Base-by-base conservation (phyloP, 2,888 invertebrate species). In the Drosophila testacea region DNA sequence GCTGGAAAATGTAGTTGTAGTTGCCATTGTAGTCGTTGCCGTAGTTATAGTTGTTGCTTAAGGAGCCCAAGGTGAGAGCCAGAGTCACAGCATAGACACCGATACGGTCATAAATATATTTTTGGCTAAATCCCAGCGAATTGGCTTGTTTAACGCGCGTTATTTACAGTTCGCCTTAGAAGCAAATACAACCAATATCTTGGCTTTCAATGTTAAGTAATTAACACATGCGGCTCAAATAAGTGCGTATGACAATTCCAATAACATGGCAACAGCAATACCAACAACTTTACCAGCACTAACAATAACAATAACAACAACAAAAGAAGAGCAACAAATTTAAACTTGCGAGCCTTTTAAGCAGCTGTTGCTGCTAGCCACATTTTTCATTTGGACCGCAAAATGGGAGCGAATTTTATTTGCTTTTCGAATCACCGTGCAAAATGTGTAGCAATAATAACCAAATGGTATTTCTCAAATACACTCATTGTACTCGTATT, bases 201-300 rank as follows among this genome's bases (percentile, higher is more conserved):
- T 77, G 74, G 63, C 59, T 72, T 79, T 86, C 82, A 85, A 85
- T 85, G 87, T 83, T 76, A 70, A 65, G 27, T 81, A 83, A 85
- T 86, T 88, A 83, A 77, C 89, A 88, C 81, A 66, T 73, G 36
- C 55, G 67, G 41, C 52, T 38, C 30, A 51, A 82, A 59, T 39
- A 73, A 69, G 57, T 60, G 64, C 65, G 59, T 60, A 62, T 61
- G 66, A 65, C 69, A 57, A 68, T 57, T 69, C 32, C 32, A 32
- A 55, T 28, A 27, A 22, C 22, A 22, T 22, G 22, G 13, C 30
- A 42, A 41, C 32, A 11, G 9, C 36, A 54, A 46, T 46, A 57
- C 39, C 28, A 57, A 54, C 51, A 32, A 44, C 13, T 13, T 6
- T 1, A 22, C 16, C 6, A 51, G 16, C 42, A 54, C 41, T 11